Conservation (phyloP, 2,888 invertebrate genomes). For the Timandra comae region DNA sequence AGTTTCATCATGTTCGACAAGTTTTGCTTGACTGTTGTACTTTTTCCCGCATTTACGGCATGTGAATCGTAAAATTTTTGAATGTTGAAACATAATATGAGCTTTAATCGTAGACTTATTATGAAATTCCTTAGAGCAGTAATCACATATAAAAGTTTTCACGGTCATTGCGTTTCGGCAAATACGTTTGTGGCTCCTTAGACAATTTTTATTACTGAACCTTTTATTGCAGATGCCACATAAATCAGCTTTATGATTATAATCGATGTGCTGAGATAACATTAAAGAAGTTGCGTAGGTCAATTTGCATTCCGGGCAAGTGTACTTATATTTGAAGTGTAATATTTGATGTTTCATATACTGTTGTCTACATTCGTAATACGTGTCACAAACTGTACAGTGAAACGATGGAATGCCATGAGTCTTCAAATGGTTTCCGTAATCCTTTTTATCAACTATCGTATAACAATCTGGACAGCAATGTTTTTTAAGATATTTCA, state of each 20-base stretch:
- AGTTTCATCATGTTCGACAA: conserved; percentile 37
- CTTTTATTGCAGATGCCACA: conserved; percentile 33
- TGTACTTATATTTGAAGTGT: conserved; percentile 18
- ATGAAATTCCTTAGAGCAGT: conserved; percentile 33
- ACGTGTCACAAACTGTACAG: conserved; percentile 31
- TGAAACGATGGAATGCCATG: conserved; percentile 23
- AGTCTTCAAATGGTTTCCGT: conserved; percentile 20
- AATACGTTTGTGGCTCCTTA: conserved; percentile 24
- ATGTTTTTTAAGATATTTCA: conserved; percentile 28
- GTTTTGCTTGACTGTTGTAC: conserved; percentile 26
- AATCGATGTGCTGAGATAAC: conserved; percentile 27
- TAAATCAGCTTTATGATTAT: conserved; percentile 24
- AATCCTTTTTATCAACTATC: conserved; percentile 23
- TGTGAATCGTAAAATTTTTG: conserved; percentile 22
- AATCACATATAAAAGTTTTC: conserved; percentile 35
- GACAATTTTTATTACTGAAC: conserved; percentile 36
- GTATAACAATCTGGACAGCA: conserved; percentile 32
- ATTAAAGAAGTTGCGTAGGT: conserved; percentile 23
- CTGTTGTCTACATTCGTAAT: conserved; percentile 21
- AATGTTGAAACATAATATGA: conserved; percentile 34
- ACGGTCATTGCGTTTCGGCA: conserved; percentile 18
- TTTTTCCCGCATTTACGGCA: conserved; percentile 45
- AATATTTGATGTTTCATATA: conserved; percentile 20
- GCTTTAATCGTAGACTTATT: conserved; percentile 25
- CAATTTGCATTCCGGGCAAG: conserved; percentile 34